Conservation (phyloP, 2,113 vertebrate species). For the Chaenogobius annularis region DNA sequence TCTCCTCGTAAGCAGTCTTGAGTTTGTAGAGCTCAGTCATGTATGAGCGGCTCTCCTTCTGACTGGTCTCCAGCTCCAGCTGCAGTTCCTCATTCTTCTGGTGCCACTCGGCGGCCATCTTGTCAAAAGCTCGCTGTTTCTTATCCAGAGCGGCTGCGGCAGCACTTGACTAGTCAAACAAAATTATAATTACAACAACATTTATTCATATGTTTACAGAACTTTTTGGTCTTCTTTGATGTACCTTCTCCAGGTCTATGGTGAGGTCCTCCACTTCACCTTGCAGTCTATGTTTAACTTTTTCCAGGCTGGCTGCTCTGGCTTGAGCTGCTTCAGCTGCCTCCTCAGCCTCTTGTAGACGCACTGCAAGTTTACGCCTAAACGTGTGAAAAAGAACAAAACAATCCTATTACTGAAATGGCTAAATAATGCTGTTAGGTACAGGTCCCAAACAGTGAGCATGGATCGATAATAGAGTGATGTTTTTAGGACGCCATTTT, state of each 20-base stretch:
- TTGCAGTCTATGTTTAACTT: slow-evolving; percentile 77
- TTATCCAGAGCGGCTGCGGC: slow-evolving; percentile 77
- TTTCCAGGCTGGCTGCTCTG: slow-evolving; percentile 68
- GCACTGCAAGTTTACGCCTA: slow-evolving; percentile 68
- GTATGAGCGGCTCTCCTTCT: slow-evolving; percentile 74
- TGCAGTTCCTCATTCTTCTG: slow-evolving; percentile 75
- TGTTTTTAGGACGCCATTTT: neutral
- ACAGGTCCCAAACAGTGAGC: too few relatives aligned
- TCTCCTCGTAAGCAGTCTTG: slow-evolving; percentile 69
- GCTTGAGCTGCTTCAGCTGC: slow-evolving; percentile 68
- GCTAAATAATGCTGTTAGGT: too few relatives aligned
- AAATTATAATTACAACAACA: too few relatives aligned
- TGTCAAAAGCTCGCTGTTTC: slow-evolving; percentile 74
- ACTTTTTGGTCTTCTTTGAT: neutral
- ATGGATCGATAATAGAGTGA: neutral
- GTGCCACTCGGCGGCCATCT: slow-evolving; percentile 74
- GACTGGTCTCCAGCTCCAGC: slow-evolving; percentile 70
- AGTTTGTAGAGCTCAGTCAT: slow-evolving; percentile 77
- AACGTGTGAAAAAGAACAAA: slow-evolving; percentile 5
- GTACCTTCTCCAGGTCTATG: slow-evolving; percentile 73
- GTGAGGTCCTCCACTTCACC: slow-evolving; percentile 76
- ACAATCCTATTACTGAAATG: neutral
- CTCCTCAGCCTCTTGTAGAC: slow-evolving; percentile 75
- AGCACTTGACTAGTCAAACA: slow-evolving; percentile 65
- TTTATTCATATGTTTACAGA: neutral